Evolutionary conservation across 2,888 invertebrate genomes (phyloP).

Genomic region (Melanargia galathea): DNA sequence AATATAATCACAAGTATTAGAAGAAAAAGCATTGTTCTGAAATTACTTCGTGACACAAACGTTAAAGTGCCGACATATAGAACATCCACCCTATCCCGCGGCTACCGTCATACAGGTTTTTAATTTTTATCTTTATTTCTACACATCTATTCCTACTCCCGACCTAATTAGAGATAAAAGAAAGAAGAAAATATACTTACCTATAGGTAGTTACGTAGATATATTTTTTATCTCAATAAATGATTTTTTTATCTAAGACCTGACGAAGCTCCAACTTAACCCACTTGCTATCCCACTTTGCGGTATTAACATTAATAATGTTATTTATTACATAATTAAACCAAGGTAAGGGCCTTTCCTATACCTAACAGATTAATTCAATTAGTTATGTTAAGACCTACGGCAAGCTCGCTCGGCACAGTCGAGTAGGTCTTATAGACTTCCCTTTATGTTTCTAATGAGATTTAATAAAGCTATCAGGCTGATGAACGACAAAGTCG

Average conservation of each 20-base stretch:
- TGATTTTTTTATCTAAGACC: background rate
- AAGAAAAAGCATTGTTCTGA: too few species aligned
- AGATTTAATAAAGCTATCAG: background rate
- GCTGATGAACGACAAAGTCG: background rate
- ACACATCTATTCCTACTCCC: too few species aligned
- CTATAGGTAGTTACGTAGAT: too few species aligned
- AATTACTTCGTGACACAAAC: too few species aligned
- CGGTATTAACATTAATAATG: background rate
- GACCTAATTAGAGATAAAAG: too few species aligned
- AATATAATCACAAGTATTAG: too few species aligned
- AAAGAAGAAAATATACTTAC: too few species aligned
- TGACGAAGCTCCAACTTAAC: background rate
- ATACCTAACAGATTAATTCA: constrained; percentile 1
- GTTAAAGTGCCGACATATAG: too few species aligned
- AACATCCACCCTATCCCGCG: too few species aligned
- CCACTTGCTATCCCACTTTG: background rate
- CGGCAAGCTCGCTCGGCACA: background rate
- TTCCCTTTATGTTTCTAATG: background rate
- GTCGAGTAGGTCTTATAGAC: background rate
- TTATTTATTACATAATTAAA: background rate
- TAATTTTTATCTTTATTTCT: too few species aligned
- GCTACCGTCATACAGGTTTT: too few species aligned
- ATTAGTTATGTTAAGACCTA: background rate
- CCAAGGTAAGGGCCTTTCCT: background rate
- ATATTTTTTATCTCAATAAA: background rate